A percentile compares a stretch with the other conserved stretches of the same genome.
These are phyloP conservation scores for Cassiopea xamachana DNA, from an alignment of 30 jellyfish, hydroid and myxozoan genomes.

Conservation along the genomic window DNA sequence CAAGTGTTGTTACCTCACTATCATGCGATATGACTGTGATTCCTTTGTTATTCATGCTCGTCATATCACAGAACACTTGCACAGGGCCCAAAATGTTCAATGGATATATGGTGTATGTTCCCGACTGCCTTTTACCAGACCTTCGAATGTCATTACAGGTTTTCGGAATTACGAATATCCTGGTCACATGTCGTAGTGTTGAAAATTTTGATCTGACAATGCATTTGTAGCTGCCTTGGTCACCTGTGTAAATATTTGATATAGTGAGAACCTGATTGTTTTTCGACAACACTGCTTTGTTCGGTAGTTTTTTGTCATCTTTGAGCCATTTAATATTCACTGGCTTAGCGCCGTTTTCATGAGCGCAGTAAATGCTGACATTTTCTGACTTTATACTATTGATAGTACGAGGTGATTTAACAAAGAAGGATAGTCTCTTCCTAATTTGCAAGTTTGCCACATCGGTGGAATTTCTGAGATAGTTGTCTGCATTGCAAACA, in stretches of 20 bases:
- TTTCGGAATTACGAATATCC: background rate
- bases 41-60: constrained; percentile 23
- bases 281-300: background rate
- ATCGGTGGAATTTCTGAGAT: constrained; percentile 7
- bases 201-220: constrained; percentile 1
- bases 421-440: constrained; percentile 12
- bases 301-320: constrained; percentile 4
- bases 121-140: constrained; percentile 10
- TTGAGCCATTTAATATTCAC: constrained; percentile 12
- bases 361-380: constrained; percentile 7
- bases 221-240: constrained; percentile 19
- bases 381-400: background rate
- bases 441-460: background rate
- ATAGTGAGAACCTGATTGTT: constrained; percentile 1
- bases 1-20: constrained; percentile 47
- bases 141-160: constrained; percentile 38
- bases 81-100: background rate
- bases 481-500: constrained; percentile 43
- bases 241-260: background rate
- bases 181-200: background rate
- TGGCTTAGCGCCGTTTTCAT: constrained; percentile 31
- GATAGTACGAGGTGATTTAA: background rate
- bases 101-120: constrained; percentile 13
- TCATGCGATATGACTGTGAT: constrained; percentile 62
- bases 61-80: constrained; percentile 61